Evolutionary conservation across 2,888 invertebrate genomes (phyloP), one percentile per base, ranked within the genome.

Genomic region (Orthonevra nobilis): DNA sequence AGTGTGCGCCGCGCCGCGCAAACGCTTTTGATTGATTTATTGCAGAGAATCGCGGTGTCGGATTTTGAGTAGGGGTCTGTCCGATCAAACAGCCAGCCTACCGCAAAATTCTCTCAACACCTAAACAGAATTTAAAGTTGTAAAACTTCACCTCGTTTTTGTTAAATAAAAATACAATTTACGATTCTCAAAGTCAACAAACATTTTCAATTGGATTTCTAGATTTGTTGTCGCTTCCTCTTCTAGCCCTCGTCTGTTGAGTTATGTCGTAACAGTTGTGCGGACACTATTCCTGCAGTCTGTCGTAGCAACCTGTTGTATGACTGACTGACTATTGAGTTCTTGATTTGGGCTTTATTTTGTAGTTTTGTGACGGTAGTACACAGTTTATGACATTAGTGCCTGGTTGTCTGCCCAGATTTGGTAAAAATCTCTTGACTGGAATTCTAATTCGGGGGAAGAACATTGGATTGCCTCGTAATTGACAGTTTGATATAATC

Each of bases 391-490:
- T 48, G 63, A 50, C 64, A 58, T 64, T 50, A 58, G 64, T 54
- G 70, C 42, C 66, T 42, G 56, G 34, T 68, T 70, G 61, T 66
- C 52, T 66, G 50, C 1, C 75, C 66, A 6, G 52, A 68, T 77
- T 72, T 81, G 81, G 81, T 63, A 50, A 74, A 68, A 63, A 72
- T 81, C 72, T 77, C 64, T 81, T 73, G 81, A 81, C 81, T 56
- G 61, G 81, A 81, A 81, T 81, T 79, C 70, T 79, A 81, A 81
- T 81, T 73, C 64, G 61, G 42, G 64, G 77, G 72, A 81, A 81
- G 77, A 81, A 68, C 69, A 77, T 77, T 77, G 72, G 52, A 58
- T 72, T 81, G 68, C 77, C 63, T 54, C 30, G 61, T 73, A 73
- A 79, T 68, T 79, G 72, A 73, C 79, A 73, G 60, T 73, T 79